phyloP scores from a whole-genome alignment of 2,113 vertebrate species.

The Danio rerio region GRCz12tu NC_133182.1:16348501-16349000 shows the following conservation, averaged over 20 bases:
- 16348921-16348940: too few species aligned
- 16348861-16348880: background rate
- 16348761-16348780: conserved; percentile 41
- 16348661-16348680: conserved; percentile 62
- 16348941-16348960: too few species aligned
- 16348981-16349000: too few species aligned
- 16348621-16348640: conserved; percentile 43
- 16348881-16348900: background rate
- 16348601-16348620: conserved; percentile 39
- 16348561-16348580: conserved; percentile 33
- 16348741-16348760: conserved; percentile 47
- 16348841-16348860: background rate
- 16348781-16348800: background rate
- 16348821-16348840: background rate
- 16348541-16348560: conserved; percentile 34
- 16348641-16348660: conserved; percentile 58
- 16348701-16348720: conserved; percentile 67
- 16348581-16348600: conserved; percentile 34
- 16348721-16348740: conserved; percentile 8
- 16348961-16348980: too few species aligned
- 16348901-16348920: too few species aligned
- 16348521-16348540: conserved; percentile 48
- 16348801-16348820: background rate
- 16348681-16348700: conserved; percentile 74
- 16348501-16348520: conserved; percentile 55